Base-by-base conservation (phyloP, 2,888 invertebrate species). In the Vandiemenella viatica region DNA sequence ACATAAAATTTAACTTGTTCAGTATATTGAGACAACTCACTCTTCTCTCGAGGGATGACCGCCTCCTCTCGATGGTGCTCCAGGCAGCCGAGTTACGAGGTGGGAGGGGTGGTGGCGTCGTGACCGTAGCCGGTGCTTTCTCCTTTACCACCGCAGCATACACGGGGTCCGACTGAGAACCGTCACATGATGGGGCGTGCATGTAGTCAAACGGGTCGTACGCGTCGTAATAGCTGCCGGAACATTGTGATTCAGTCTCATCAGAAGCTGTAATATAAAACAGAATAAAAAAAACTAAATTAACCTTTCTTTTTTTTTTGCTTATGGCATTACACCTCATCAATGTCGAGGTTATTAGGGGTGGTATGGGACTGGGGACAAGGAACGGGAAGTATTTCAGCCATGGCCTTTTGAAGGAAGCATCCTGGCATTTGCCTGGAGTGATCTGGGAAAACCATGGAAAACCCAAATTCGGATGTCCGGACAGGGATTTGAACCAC, bases 151-250 rank as follows among this genome's bases (percentile, higher is more conserved):
- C 76, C 32, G 80, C 79, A 23, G 78, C 81, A 61, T 81, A 81
- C 49, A 81, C 74, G 5, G 81, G 80, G 65, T 81, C 80, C 4
- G 65, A 65, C 48, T 71, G 64, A 52, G 79, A 79, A 59, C 76
- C 78, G 58, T 74, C 77, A 54, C 77, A 75, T 37, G 73, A 73
- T 22, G 68, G 66, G 58, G 76, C 76, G 61, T 81, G 80, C 64
- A 83, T 74, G 62, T 81, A 83, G 63, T 83, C 83, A 59, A 83
- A 82, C n/a, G 82, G 83, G 65, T 84, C 82, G 60, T 81, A 82
- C 52, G 80, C 79, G 58, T 83, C 80, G 59, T 84, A 83, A 55
- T 83, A 77, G 46, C 79, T 80, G 51, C 70, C 74, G 50, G 74
- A 71, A 56, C 74, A 73, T 55, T 78, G 73, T 18, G 77, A 77